Evolutionary conservation across 2,888 invertebrate genomes (phyloP).

Genomic region (Dolichopus griseipennis): DNA sequence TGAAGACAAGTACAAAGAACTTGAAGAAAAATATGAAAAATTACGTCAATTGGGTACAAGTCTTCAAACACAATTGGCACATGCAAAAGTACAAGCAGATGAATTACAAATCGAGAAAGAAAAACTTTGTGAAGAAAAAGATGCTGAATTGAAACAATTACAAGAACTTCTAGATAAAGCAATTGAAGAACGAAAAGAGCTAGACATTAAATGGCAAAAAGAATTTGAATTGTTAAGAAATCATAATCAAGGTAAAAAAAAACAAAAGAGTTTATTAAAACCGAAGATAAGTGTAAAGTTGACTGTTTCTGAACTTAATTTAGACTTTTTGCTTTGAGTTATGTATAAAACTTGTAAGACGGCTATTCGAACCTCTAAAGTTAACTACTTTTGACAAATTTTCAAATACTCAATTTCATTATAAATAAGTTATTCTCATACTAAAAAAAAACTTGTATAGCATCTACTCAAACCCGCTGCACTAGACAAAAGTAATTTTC

Average conservation of each 20-base stretch:
- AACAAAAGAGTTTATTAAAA: too few species aligned
- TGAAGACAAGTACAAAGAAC: conserved; percentile 44
- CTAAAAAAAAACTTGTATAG: too few species aligned
- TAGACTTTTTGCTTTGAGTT: neutral
- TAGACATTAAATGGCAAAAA: conserved; percentile 52
- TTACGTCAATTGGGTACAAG: conserved; percentile 42
- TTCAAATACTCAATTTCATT: too few species aligned
- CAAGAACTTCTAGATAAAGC: conserved; percentile 51
- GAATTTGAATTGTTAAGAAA: conserved; percentile 56
- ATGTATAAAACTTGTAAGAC: neutral
- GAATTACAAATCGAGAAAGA: conserved; percentile 40
- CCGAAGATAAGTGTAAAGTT: conserved; percentile 36
- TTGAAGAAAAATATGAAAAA: conserved; percentile 45
- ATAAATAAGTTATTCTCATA: too few species aligned
- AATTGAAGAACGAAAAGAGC: conserved; percentile 49
- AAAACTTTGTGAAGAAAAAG: conserved; percentile 45
- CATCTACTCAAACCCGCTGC: too few species aligned
- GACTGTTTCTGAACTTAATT: neutral
- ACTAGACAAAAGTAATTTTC: too few species aligned
- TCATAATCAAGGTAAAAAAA: conserved; percentile 39
- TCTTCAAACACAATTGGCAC: conserved; percentile 37
- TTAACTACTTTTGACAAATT: too few species aligned
- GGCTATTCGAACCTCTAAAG: too few species aligned
- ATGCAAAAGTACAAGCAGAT: conserved; percentile 36
- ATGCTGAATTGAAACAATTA: conserved; percentile 47